phyloP scores from a whole-genome alignment of 1,140 invertebrate species.

The Pseudomyrmex pallidus region DNA sequence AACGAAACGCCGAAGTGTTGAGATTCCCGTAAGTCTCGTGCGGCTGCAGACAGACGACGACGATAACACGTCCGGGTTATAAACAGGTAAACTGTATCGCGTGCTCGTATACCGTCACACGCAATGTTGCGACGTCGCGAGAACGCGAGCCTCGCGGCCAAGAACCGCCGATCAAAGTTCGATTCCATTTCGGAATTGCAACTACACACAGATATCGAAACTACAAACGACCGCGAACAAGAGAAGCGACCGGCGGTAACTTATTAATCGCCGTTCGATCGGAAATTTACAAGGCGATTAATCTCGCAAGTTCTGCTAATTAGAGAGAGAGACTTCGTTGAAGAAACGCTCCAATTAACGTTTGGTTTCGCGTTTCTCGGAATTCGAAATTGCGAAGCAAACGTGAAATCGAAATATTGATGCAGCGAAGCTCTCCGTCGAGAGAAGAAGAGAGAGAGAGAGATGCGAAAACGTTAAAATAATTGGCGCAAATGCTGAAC shows the following conservation, averaged over 20 bases:
- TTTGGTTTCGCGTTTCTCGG: neutral
- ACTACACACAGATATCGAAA: conserved; percentile 5
- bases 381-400: neutral
- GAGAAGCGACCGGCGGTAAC: neutral
- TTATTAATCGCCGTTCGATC: conserved; percentile 39
- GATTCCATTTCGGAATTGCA: neutral
- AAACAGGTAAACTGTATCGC: too few species aligned
- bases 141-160: neutral
- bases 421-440: neutral
- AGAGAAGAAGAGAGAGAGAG: neutral
- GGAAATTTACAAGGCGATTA: conserved; percentile 18
- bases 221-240: conserved; percentile 7
- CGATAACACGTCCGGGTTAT: too few species aligned
- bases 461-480: conserved; percentile 33
- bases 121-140: too few species aligned
- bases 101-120: too few species aligned
- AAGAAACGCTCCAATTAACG: neutral
- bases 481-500: conserved; percentile 53
- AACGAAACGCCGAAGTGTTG: too few species aligned
- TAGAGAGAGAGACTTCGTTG: too few species aligned
- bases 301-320: neutral
- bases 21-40: too few species aligned
- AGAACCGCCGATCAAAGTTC: neutral
- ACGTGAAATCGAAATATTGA: neutral
- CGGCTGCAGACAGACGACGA: too few species aligned